Conservation (phyloP, 2,797 vertebrate species). For the Gallinago nigripennis region DNA sequence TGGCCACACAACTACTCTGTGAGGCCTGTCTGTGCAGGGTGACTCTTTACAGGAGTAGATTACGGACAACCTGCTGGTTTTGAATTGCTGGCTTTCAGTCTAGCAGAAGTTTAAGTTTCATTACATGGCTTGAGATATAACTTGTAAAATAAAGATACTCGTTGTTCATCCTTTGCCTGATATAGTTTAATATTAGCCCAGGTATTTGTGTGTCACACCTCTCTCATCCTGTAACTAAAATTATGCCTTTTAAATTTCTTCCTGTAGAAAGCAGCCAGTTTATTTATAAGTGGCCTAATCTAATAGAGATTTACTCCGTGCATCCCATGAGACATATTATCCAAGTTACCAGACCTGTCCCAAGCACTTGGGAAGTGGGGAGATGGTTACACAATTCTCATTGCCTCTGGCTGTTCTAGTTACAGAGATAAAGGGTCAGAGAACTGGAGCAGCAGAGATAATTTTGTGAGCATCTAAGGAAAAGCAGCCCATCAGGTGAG, state of each 20-base stretch:
- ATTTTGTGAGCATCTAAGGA: slow-evolving; percentile 32
- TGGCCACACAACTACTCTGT: background rate
- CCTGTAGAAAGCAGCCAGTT: background rate
- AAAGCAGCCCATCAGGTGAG: background rate
- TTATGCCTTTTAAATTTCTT: background rate
- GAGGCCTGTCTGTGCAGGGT: background rate
- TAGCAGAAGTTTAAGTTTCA: background rate
- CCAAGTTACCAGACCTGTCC: slow-evolving; percentile 55
- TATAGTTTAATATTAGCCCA: background rate
- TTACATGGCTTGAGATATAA: background rate
- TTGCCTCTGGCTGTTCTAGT: slow-evolving; percentile 55
- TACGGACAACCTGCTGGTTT: background rate
- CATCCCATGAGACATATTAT: slow-evolving; percentile 1
- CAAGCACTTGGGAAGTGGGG: slow-evolving; percentile 47
- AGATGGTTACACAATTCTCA: slow-evolving; percentile 64
- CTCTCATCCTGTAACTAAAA: background rate
- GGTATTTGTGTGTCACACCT: background rate
- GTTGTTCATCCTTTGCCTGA: background rate
- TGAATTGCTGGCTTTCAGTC: background rate
- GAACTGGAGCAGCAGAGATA: slow-evolving; percentile 49
- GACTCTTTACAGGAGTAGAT: background rate
- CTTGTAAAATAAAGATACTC: background rate
- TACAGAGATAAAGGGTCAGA: slow-evolving; percentile 59
- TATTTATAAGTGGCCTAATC: slow-evolving; percentile 60
- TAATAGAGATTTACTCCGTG: slow-evolving; percentile 29